Base-by-base conservation (phyloP, 2,797 vertebrate genomes). In the Perodicticus potto region DNA sequence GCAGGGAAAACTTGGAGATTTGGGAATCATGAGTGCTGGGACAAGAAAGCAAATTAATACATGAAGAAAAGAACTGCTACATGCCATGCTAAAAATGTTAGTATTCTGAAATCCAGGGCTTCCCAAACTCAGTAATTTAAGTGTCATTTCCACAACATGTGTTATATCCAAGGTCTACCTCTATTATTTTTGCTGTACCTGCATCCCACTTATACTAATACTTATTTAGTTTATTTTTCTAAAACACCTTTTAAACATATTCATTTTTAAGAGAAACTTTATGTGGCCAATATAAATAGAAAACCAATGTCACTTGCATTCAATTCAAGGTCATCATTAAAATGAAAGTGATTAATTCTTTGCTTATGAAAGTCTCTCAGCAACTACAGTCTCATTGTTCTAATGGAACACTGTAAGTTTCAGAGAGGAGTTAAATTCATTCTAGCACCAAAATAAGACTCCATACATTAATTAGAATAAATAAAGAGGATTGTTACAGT, bases 1-100 rank as follows among this genome's bases (percentile, higher is more conserved):
- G 5, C 22, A 43, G 10, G 10, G 17, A 2, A 80, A 40, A 93
- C 53, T 61, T 16, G 37, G 22, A 34, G 9, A 25, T n/a, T 37
- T 78, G 32, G 25, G 37, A 59, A 55, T 83, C 9, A 69, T 34
- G 22, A 12, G 3, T 76, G 25, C 53, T 72, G 45, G 55, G 27
- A 61, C 27, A 32, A 91, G 65, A 94, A 95, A 74, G 37, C 22
- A 83, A 67, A 85, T 88, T 85, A 85, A 57, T 86, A 94, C 73
- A 77, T 55, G 37, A 81, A 70, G 22, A 45, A 67, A 94, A 72
- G 34, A 95, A 37, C 9, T n/a, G 27, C 29, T 82, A 23, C 5
- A 40, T 61, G 45, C 32, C 17, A 10, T 55, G 32, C 69, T 91
- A 10, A 89, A 72, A 25, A 95, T 91, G 63, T 91, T 59, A 76